Conservation (phyloP, 2,797 vertebrate species). For the Acanthurus leucopareius region DNA sequence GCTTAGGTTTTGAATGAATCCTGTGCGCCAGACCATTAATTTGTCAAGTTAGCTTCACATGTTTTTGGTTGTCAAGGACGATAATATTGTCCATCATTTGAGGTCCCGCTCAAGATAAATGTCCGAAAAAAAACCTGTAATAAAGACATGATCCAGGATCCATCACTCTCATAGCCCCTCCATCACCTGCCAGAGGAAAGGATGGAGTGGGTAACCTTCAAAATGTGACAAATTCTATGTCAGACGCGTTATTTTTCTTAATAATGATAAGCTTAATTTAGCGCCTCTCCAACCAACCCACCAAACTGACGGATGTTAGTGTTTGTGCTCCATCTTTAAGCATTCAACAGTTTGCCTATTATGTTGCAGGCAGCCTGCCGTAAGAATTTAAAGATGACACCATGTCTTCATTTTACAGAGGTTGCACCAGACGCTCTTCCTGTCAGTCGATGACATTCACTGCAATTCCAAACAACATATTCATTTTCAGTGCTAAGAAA, state of each 20-base stretch:
- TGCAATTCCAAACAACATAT: constrained; percentile 69
- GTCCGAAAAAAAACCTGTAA: constrained; percentile 12
- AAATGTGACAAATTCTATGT: constrained; percentile 65
- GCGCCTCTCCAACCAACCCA: constrained; percentile 47
- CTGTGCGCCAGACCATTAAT: constrained; percentile 52
- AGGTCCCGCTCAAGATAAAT: constrained; percentile 45
- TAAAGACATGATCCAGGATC: constrained; percentile 51
- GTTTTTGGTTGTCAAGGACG: constrained; percentile 65
- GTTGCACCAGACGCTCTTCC: constrained; percentile 69
- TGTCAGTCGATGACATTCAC: constrained; percentile 67
- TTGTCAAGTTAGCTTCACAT: constrained; percentile 63
- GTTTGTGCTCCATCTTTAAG: constrained; percentile 60
- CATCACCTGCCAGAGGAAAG: constrained; percentile 46
- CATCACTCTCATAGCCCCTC: constrained; percentile 55
- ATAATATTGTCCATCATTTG: constrained; percentile 51
- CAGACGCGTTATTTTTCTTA: constrained; percentile 72
- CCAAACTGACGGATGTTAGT: constrained; percentile 45
- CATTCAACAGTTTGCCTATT: constrained; percentile 65
- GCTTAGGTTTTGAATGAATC: constrained; percentile 63
- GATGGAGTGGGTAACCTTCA: constrained; percentile 76
- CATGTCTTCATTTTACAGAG: constrained; percentile 72
- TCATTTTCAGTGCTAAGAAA: constrained; percentile 63
- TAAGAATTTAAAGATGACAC: constrained; percentile 60
- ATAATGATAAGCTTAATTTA: constrained; percentile 75
- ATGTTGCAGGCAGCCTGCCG: constrained; percentile 38